Conservation (phyloP, 2,888 invertebrate species). For the Napeogenes sylphis region DNA sequence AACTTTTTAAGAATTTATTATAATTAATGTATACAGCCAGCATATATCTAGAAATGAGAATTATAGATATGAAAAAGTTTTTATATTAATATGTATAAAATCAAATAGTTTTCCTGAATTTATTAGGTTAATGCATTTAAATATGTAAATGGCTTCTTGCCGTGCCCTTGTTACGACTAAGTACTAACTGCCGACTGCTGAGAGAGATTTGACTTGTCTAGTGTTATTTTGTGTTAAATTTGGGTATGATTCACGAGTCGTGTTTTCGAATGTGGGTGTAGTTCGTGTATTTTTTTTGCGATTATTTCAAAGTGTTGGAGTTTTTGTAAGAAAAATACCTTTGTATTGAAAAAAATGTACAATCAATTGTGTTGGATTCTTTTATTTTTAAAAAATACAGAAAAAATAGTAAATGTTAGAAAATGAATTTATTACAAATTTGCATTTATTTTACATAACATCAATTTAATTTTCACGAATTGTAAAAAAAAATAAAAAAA, state of each 20-base stretch:
- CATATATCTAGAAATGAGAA: neutral
- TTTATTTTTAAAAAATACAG: conserved; percentile 72
- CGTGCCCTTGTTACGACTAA: too few relatives aligned
- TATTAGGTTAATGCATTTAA: too few relatives aligned
- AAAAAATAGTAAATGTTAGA: conserved; percentile 70
- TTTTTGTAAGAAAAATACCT: neutral
- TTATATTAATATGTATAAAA: neutral
- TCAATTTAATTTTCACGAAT: conserved; percentile 9
- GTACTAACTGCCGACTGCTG: too few relatives aligned
- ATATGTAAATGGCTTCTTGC: too few relatives aligned
- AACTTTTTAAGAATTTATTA: conserved; percentile 16
- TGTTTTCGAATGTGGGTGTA: too few relatives aligned
- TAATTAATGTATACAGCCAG: conserved; percentile 12
- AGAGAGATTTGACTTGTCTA: too few relatives aligned
- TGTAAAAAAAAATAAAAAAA: conserved; percentile 19
- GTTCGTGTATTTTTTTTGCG: too few relatives aligned
- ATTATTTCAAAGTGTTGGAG: too few relatives aligned
- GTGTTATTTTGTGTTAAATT: too few relatives aligned
- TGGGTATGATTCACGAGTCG: too few relatives aligned
- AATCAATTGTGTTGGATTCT: conserved; percentile 37
- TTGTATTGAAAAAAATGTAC: conserved; percentile 14
- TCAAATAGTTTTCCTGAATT: too few relatives aligned
- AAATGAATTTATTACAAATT: conserved; percentile 77
- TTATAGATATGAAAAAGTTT: conserved; percentile 1
- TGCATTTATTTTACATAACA: conserved; percentile 51